Evolutionary conservation across 2,113 vertebrate genomes (phyloP).

Genomic region (Odontophorus gujanensis): DNA sequence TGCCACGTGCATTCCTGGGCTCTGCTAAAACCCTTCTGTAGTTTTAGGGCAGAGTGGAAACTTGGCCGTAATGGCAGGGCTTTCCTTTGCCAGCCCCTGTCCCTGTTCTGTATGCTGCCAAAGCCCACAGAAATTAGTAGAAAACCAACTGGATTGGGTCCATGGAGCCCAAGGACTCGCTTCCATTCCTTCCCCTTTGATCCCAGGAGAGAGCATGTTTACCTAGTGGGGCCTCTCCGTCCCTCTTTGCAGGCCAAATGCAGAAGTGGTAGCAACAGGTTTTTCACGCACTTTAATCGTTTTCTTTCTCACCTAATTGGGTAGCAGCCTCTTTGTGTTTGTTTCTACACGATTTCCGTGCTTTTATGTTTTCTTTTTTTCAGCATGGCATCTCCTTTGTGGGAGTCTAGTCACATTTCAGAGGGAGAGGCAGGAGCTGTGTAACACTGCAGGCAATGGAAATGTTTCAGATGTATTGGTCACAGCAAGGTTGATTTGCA

Average conservation of each 20-base stretch:
- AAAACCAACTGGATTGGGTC: constrained; percentile 61
- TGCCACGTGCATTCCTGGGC: fast-evolving
- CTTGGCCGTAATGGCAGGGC: not conserved
- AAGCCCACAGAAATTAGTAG: constrained; percentile 69
- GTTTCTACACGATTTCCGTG: constrained; percentile 32
- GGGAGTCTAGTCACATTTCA: constrained; percentile 7
- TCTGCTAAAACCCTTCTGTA: not conserved
- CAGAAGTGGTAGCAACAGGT: constrained; percentile 55
- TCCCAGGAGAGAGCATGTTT: constrained; percentile 36
- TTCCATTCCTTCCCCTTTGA: constrained; percentile 66
- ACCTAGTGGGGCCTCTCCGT: constrained; percentile 32
- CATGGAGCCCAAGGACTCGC: constrained; percentile 45
- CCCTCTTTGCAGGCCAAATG: constrained; percentile 48
- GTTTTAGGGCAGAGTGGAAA: constrained; percentile 13
- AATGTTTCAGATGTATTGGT: not conserved
- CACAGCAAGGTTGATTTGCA: constrained; percentile 2
- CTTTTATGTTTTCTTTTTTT: not conserved
- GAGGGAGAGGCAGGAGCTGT: not conserved
- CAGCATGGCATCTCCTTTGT: not conserved
- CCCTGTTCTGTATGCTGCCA: constrained; percentile 46
- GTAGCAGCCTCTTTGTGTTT: constrained; percentile 56
- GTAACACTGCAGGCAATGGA: not conserved
- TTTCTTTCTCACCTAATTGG: constrained; percentile 1
- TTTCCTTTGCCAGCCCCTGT: constrained; percentile 13
- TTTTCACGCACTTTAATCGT: constrained; percentile 7